Percentiles rank a stretch among this genome's conserved stretches.
phyloP scores from a whole-genome alignment of 2,888 invertebrate genomes.

The Ferrisia virgata region DNA sequence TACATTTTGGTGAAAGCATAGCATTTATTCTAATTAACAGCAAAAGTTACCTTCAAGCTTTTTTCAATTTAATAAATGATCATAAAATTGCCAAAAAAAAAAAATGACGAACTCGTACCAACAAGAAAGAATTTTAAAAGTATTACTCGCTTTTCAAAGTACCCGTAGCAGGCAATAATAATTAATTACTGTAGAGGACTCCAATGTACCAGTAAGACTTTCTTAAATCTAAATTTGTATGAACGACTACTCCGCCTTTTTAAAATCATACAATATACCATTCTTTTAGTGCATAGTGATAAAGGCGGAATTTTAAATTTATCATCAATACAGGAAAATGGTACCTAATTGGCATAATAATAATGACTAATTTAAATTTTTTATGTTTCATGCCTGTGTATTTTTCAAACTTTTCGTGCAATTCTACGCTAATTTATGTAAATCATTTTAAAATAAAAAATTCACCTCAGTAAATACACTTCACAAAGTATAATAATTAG shows the following conservation, averaged over 20 bases:
- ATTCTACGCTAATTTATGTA: slow-evolving; percentile 20
- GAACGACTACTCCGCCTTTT: slow-evolving; percentile 12
- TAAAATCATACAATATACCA: not conserved
- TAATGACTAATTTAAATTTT: slow-evolving; percentile 13
- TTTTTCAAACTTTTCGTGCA: not conserved
- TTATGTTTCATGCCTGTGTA: slow-evolving; percentile 20
- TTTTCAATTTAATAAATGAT: not conserved
- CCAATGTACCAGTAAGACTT: not conserved
- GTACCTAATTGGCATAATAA: not conserved
- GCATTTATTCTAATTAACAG: not conserved
- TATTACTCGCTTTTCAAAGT: not conserved
- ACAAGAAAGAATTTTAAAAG: not conserved
- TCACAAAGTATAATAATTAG: not conserved
- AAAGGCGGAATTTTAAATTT: slow-evolving; percentile 24
- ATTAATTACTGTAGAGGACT: not conserved
- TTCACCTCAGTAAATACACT: not conserved
- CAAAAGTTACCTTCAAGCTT: not conserved
- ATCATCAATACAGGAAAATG: slow-evolving; percentile 1
- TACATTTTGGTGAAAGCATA: not conserved
- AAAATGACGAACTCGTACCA: too few species aligned
- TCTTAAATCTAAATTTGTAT: not conserved
- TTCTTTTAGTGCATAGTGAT: not conserved
- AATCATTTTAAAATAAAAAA: not conserved
- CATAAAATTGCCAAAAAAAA: not conserved
- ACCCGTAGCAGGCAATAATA: not conserved